Conservation (phyloP, 2,113 vertebrate genomes). For the Edolisoma coerulescens region DNA sequence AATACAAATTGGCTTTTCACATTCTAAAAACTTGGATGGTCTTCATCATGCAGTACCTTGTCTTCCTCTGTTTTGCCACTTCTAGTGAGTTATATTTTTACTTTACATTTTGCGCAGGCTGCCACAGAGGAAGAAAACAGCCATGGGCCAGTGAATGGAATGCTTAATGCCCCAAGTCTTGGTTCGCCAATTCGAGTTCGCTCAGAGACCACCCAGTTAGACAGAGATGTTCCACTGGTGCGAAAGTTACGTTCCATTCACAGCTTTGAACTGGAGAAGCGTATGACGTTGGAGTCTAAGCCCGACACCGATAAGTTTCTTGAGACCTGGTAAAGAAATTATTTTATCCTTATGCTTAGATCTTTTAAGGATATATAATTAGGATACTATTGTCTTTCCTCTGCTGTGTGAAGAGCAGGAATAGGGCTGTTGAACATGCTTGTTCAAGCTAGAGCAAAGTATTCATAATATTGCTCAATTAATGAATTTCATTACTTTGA, state of each 20-base stretch:
- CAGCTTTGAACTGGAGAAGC: conserved; percentile 93
- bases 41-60: not conserved
- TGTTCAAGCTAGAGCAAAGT: not conserved
- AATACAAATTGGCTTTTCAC: not conserved
- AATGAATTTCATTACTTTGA: not conserved
- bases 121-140: conserved; percentile 89
- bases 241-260: conserved; percentile 93
- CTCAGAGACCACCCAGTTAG: conserved; percentile 84
- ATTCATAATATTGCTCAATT: not conserved
- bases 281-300: conserved; percentile 86
- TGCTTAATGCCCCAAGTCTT: conserved; percentile 83
- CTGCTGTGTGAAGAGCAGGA: not conserved
- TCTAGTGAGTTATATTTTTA: not conserved
- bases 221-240: conserved; percentile 85
- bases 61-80: not conserved
- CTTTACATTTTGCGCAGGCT: conserved; percentile 66
- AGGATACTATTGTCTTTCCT: not conserved
- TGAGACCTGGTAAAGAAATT: conserved; percentile 83
- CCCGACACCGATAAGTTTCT: conserved; percentile 87
- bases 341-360: not conserved
- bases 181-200: conserved; percentile 87
- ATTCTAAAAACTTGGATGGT: not conserved
- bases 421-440: not conserved
- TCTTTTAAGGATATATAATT: not conserved
- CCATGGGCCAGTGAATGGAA: conserved; percentile 83